Base-by-base conservation (phyloP, 2,888 invertebrate genomes). In the Hydrotaea cyrtoneurina region DNA sequence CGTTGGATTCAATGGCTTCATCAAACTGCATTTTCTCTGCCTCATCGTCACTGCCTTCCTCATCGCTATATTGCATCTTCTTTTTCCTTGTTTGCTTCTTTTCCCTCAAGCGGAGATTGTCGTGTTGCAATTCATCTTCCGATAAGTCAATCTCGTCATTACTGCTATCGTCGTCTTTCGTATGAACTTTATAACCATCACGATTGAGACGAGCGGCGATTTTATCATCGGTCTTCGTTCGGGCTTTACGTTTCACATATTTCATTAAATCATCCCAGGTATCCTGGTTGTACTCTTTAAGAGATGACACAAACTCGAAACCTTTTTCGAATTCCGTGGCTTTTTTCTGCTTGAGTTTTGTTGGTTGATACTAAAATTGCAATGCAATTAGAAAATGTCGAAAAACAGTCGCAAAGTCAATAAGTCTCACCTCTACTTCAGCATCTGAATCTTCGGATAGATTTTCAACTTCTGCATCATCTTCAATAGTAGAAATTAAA, bases 171-270 rank as follows among this genome's bases (percentile, higher is more conserved):
- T 93, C 93, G 66, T 92, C 92, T 82, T 94, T 93, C 0, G 93
- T 93, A 66, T 93, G 94, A 2, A 93, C 93, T 66, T 93, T 93
- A 31, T 69, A 80, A 1, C 93, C 93, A 1, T 93, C 93, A 75
- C 93, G 90, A 86, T 93, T 91, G 72, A 95, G 90, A 0, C 94
- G 93, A 87, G 94, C 94, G 55, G 94, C 94, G 87, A 98, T 97
- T 93, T 96, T 97, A 86, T 98, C 97, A 91, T 98, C 97, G 0
- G 97, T 94, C 88, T 96, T 96, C 17, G 95, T 94, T 88, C 96
- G 95, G 0, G 95, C 96, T 93, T 96, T 96, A 46, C 96, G 94
- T 89, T 96, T 95, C 0, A 97, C 94, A 91, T 96, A 96, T 89
- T 96, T 96, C 88, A 95, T 94, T 26, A 97, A 90, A 92, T 96